phyloP scores from a whole-genome alignment of 1,140 invertebrate species.

The Ooceraea biroi region DNA sequence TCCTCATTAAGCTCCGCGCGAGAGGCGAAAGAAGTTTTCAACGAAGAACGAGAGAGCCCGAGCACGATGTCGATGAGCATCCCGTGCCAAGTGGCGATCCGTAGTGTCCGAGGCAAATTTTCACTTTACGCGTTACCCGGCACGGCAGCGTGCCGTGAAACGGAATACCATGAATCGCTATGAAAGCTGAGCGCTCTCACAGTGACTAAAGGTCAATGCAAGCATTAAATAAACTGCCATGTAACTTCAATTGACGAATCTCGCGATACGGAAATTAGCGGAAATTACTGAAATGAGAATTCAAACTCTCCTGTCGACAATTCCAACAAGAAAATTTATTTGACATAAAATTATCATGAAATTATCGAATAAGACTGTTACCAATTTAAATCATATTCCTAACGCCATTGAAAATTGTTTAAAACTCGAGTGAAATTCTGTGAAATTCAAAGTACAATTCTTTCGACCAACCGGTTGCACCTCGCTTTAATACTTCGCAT shows the following conservation, averaged over 20 bases:
- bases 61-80: conserved; percentile 60
- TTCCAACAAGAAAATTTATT: neutral
- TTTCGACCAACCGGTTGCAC: neutral
- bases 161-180: neutral
- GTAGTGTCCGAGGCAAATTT: conserved; percentile 37
- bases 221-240: neutral
- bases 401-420: neutral
- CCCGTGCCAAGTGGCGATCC: conserved; percentile 36
- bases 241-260: neutral
- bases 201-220: neutral
- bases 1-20: conserved; percentile 65
- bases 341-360: neutral
- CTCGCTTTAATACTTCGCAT: neutral
- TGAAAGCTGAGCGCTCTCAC: neutral
- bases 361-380: neutral
- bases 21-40: conserved; percentile 44
- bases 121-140: neutral
- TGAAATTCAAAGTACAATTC: neutral
- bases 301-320: neutral
- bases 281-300: neutral
- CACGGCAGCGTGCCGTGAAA: neutral
- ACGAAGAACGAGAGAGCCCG: conserved; percentile 44
- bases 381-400: neutral
- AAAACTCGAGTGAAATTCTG: neutral
- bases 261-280: neutral